These are phyloP conservation scores for Macaria notata DNA, from an alignment of 2,888 invertebrate species.

Conservation along the genomic window DNA sequence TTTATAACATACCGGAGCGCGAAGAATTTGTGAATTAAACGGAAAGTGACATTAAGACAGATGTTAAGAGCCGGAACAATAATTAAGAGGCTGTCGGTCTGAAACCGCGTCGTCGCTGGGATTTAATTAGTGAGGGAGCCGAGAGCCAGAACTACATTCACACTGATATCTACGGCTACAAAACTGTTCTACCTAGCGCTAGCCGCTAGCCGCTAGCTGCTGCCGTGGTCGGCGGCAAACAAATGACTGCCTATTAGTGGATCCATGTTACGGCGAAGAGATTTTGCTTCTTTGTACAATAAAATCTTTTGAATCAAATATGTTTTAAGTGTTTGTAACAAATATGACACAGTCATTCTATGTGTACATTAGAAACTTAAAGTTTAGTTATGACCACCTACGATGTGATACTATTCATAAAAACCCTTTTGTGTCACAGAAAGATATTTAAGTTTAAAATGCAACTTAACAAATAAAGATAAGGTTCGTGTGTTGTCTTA, in stretches of 20 bases:
- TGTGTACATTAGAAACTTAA: no score
- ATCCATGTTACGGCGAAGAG: no score
- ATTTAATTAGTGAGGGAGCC: constrained; percentile 80
- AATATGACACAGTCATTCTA: no score
- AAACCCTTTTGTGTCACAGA: no score
- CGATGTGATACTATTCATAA: no score
- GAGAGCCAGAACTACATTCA: constrained; percentile 44
- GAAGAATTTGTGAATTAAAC: constrained; percentile 72
- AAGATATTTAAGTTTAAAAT: no score
- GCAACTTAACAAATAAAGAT: not conserved
- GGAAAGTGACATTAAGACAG: constrained; percentile 78
- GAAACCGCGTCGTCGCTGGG: constrained; percentile 73
- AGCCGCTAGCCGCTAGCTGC: constrained; percentile 9
- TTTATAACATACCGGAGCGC: constrained; percentile 52
- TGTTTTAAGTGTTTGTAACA: no score
- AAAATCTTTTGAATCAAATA: no score
- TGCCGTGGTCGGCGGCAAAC: constrained; percentile 4
- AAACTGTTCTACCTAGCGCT: constrained; percentile 22
- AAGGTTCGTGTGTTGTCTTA: constrained; percentile 50
- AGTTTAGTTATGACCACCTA: no score
- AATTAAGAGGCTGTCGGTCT: constrained; percentile 80
- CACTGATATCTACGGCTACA: constrained; percentile 29
- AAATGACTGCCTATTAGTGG: constrained; percentile 7
- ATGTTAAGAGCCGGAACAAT: constrained; percentile 79
- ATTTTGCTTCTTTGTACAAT: no score